Percentiles rank a stretch among this genome's conserved stretches.
phyloP scores from a whole-genome alignment of 2,113 vertebrate species.

The Mobula birostris region DNA sequence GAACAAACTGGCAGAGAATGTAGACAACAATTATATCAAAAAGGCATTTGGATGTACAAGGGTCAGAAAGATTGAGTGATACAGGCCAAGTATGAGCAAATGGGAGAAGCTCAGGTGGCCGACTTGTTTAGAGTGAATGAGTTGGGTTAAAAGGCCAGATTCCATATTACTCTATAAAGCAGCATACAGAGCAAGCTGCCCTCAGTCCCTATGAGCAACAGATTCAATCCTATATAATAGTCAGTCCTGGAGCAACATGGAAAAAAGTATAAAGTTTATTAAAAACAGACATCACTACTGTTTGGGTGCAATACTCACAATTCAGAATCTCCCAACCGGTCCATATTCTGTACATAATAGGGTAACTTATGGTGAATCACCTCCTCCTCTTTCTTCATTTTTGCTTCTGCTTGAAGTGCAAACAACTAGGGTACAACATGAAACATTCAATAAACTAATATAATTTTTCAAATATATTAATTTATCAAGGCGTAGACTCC shows the following conservation, averaged over 20 bases:
- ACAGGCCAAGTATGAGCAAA: no score
- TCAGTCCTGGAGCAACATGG: not conserved
- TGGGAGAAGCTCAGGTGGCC: no score
- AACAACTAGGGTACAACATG: conserved; percentile 65
- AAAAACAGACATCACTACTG: not conserved
- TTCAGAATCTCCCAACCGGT: conserved; percentile 90
- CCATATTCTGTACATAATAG: conserved; percentile 86
- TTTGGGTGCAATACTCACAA: conserved; percentile 66
- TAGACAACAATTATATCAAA: no score
- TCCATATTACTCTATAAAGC: no score
- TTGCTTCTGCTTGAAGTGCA: conserved; percentile 74
- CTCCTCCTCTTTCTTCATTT: conserved; percentile 61
- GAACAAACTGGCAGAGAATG: no score
- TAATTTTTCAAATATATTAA: not conserved
- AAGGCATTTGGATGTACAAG: no score
- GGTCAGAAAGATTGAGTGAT: no score
- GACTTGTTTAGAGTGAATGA: no score
- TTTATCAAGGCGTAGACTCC: no score
- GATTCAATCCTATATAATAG: not conserved
- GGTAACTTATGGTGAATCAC: conserved; percentile 80
- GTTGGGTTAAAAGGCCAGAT: no score
- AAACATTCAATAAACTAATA: not conserved
- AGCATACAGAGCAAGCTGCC: no score
- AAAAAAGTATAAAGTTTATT: not conserved
- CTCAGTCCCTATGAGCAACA: no score